Conservation (phyloP, 2,113 vertebrate genomes). For the Notarius lentiginosus region DNA sequence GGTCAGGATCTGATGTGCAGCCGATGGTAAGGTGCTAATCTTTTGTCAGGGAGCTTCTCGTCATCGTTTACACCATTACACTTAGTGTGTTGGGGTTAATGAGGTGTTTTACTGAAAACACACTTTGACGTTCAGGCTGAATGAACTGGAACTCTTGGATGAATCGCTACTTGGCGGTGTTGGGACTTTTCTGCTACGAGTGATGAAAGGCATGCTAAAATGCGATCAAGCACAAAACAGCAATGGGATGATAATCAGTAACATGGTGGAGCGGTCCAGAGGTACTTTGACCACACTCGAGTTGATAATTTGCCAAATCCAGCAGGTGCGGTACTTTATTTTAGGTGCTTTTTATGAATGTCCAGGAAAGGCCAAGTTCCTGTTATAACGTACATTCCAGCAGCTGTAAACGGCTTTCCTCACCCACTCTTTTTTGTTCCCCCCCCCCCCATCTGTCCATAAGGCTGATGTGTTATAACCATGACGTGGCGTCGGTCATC, state of each 20-base stretch:
- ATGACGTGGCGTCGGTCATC: too few species aligned
- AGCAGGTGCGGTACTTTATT: too few species aligned
- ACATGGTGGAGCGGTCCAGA: not conserved
- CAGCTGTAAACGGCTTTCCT: not conserved
- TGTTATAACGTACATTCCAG: not conserved
- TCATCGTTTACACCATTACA: not conserved
- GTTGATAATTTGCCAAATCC: not conserved
- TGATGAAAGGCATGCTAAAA: not conserved
- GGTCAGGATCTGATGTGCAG: not conserved
- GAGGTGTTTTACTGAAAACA: too few species aligned
- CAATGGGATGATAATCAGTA: not conserved
- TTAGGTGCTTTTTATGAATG: not conserved
- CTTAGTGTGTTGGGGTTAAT: not conserved
- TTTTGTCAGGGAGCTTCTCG: not conserved
- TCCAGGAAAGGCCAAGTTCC: not conserved
- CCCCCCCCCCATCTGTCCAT: too few species aligned
- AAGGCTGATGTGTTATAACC: too few species aligned
- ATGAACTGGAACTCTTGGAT: not conserved
- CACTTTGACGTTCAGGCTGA: not conserved
- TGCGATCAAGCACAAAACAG: not conserved
- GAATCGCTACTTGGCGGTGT: not conserved
- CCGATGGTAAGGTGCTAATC: not conserved
- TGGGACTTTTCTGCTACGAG: not conserved
- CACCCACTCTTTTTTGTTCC: not conserved
- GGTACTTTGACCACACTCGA: not conserved